Percentiles rank a stretch among this genome's conserved stretches.
These are phyloP conservation scores for Xestia xanthographa DNA, from an alignment of 2,888 invertebrate genomes.

Conservation along the genomic window DNA sequence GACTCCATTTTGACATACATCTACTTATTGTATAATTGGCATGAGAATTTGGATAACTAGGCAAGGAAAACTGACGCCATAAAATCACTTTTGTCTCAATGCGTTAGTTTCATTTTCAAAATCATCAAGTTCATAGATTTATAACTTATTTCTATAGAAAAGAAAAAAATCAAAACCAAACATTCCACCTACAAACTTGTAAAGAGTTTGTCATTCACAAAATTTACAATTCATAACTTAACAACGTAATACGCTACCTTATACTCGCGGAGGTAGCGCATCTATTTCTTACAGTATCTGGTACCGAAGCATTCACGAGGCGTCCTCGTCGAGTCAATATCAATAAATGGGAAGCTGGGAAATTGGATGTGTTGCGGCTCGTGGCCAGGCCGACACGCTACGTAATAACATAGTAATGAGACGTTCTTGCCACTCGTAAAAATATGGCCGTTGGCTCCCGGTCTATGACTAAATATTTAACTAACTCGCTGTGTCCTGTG, in stretches of 20 bases:
- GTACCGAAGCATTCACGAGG: conserved; percentile 78
- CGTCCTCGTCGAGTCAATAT: conserved; percentile 90
- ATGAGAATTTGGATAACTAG: neutral
- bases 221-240: conserved; percentile 43
- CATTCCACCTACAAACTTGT: conserved; percentile 20
- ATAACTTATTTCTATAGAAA: neutral
- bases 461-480: conserved; percentile 88
- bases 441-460: conserved; percentile 86
- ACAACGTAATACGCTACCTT: conserved; percentile 30
- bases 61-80: neutral
- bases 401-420: conserved; percentile 90
- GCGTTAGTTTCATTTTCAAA: neutral
- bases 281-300: conserved; percentile 75
- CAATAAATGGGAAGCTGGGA: conserved; percentile 90
- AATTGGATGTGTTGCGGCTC: conserved; percentile 90
- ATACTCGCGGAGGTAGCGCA: conserved; percentile 63
- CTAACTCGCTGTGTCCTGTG: conserved; percentile 70
- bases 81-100: neutral
- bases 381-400: conserved; percentile 83
- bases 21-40: neutral
- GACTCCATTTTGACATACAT: neutral
- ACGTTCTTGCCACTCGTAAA: conserved; percentile 86
- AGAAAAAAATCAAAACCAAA: neutral
- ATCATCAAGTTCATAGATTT: no score
- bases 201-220: conserved; percentile 30